Evolutionary conservation across 53 echinoderm and acorn worm genomes (phyloP).

Genomic region (Hippasteria phrygiana): DNA sequence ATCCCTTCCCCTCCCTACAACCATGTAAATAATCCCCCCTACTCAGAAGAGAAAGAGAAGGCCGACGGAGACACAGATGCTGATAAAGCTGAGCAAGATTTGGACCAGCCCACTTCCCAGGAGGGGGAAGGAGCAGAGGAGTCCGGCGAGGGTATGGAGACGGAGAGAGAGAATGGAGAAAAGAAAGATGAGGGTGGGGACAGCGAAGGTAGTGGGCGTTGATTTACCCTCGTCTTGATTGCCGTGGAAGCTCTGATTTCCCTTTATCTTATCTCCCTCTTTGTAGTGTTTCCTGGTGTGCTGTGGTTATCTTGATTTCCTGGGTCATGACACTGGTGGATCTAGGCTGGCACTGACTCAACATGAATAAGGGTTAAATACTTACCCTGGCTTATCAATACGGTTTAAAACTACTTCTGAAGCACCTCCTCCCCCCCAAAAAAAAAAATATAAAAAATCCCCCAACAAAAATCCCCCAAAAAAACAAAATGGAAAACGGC

Average conservation of each 20-base stretch:
- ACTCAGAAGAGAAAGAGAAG: conserved; percentile 57
- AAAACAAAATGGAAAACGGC: too few relatives aligned
- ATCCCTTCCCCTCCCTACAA: conserved; percentile 21
- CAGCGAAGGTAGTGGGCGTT: conserved; percentile 71
- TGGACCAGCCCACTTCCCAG: conserved; percentile 45
- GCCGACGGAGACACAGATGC: conserved; percentile 77
- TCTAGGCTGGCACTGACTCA: too few relatives aligned
- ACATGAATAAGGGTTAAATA: too few relatives aligned
- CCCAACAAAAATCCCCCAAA: too few relatives aligned
- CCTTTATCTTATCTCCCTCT: background rate
- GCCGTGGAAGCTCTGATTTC: background rate
- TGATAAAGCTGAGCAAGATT: conserved; percentile 65
- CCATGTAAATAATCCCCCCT: conserved; percentile 63
- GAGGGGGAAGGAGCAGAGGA: conserved; percentile 65
- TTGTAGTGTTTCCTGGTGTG: conserved; percentile 12
- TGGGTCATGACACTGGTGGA: background rate
- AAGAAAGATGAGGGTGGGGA: conserved; percentile 43
- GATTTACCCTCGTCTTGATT: background rate
- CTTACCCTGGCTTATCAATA: too few relatives aligned
- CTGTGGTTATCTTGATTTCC: conserved; percentile 2
- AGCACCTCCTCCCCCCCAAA: too few relatives aligned
- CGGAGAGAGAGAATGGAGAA: conserved; percentile 42
- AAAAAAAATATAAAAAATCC: too few relatives aligned
- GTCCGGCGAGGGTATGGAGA: conserved; percentile 55
- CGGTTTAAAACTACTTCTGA: too few relatives aligned